phyloP scores from a whole-genome alignment of 2,888 invertebrate genomes.

The Lucinisca nassula region DNA sequence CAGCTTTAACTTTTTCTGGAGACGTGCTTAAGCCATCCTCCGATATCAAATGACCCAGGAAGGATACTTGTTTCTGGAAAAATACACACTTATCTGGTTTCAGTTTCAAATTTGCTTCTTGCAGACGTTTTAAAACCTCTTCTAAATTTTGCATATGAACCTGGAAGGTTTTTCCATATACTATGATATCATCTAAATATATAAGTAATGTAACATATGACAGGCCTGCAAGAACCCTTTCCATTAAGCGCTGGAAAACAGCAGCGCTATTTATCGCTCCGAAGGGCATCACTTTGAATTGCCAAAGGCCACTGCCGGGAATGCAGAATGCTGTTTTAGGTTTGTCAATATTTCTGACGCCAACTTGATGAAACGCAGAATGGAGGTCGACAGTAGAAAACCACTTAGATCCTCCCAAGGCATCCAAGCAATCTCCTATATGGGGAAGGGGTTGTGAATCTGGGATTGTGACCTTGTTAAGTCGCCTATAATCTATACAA shows the following conservation, averaged over 20 bases:
- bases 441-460: too few relatives aligned
- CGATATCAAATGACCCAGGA: conserved; percentile 55
- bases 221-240: conserved; percentile 23
- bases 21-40: conserved; percentile 48
- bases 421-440: too few relatives aligned
- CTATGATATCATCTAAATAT: conserved; percentile 71
- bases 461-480: too few relatives aligned
- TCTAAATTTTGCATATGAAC: conserved; percentile 51
- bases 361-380: conserved; percentile 48
- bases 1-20: conserved; percentile 41
- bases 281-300: conserved; percentile 43
- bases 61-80: conserved; percentile 26
- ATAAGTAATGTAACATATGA: conserved; percentile 65
- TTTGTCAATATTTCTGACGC: conserved; percentile 37
- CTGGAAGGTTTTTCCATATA: conserved; percentile 48
- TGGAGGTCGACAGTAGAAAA: conserved; percentile 47
- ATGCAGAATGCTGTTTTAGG: conserved; percentile 50
- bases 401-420: conserved; percentile 26
- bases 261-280: too few relatives aligned
- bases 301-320: conserved; percentile 43
- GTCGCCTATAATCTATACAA: too few relatives aligned
- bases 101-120: conserved; percentile 44
- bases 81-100: conserved; percentile 65
- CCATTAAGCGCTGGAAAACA: conserved; percentile 44
- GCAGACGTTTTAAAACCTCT: conserved; percentile 53